Evolutionary conservation across 2,797 vertebrate genomes (phyloP).

Genomic region (Sebastes steindachneri): DNA sequence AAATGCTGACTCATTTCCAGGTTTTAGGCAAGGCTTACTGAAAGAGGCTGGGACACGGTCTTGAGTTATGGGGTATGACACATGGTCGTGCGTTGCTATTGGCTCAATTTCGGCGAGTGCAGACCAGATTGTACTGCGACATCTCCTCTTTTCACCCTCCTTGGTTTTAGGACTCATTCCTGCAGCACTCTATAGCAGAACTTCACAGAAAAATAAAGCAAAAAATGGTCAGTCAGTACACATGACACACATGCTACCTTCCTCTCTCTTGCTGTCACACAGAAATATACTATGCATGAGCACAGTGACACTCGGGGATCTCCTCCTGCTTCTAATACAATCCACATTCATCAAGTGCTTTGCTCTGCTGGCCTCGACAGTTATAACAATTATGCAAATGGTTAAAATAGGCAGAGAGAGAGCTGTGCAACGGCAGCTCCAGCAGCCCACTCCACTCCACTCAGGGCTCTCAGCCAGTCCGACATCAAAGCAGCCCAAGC

Average conservation of each 20-base stretch:
- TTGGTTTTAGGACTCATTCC: too few relatives aligned
- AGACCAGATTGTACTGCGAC: too few relatives aligned
- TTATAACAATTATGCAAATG: constrained; percentile 76
- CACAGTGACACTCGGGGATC: constrained; percentile 34
- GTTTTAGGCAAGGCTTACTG: too few relatives aligned
- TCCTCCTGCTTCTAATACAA: constrained; percentile 43
- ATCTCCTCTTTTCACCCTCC: too few relatives aligned
- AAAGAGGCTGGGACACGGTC: too few relatives aligned
- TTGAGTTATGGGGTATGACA: too few relatives aligned
- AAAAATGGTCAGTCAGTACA: neutral
- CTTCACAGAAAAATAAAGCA: neutral
- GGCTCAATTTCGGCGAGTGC: too few relatives aligned
- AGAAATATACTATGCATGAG: neutral
- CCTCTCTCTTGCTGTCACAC: constrained; percentile 9
- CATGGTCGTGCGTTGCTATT: too few relatives aligned
- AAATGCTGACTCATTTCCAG: too few relatives aligned
- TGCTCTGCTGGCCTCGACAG: constrained; percentile 60
- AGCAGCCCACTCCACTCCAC: constrained; percentile 58
- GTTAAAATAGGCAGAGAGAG: constrained; percentile 56
- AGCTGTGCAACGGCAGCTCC: constrained; percentile 47
- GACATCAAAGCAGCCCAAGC: constrained; percentile 72
- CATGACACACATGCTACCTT: neutral
- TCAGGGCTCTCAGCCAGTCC: constrained; percentile 61
- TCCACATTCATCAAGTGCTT: constrained; percentile 63
- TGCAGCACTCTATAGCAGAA: neutral